Conservation (phyloP, 1,140 invertebrate species). For the Carposina sasakii region DNA sequence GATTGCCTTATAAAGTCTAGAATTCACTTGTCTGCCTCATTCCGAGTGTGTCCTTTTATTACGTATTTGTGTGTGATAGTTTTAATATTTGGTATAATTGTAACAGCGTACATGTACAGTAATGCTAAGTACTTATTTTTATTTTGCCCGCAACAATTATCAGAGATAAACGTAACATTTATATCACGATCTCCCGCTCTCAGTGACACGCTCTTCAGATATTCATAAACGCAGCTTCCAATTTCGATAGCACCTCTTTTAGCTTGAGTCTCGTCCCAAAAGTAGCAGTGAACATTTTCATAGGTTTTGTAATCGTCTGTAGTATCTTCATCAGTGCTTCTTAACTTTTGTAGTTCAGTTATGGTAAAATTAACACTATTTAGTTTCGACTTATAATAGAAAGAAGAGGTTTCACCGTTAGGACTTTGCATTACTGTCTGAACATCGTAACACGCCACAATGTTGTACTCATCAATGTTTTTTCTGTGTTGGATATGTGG, state of each 20-base stretch:
- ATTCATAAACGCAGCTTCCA: slow-evolving; percentile 42
- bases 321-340: background rate
- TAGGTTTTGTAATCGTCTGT: slow-evolving; percentile 37
- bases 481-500: slow-evolving; percentile 30
- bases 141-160: slow-evolving; percentile 60
- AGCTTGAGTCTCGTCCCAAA: slow-evolving; percentile 62
- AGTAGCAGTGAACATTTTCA: slow-evolving; percentile 40
- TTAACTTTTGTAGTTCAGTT: slow-evolving; percentile 18
- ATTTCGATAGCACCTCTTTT: slow-evolving; percentile 60
- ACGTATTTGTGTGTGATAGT: slow-evolving; percentile 53
- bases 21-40: slow-evolving; percentile 40
- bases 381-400: slow-evolving; percentile 61
- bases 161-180: slow-evolving; percentile 46
- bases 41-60: slow-evolving; percentile 51
- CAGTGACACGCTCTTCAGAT: slow-evolving; percentile 26
- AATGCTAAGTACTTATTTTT: slow-evolving; percentile 53
- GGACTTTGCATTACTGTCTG: slow-evolving; percentile 45
- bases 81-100: slow-evolving; percentile 30
- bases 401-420: slow-evolving; percentile 36
- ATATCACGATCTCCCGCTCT: slow-evolving; percentile 21
- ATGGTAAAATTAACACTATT: slow-evolving; percentile 63
- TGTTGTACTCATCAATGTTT: slow-evolving; percentile 18
- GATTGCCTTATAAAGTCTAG: slow-evolving; percentile 3
- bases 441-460: slow-evolving; percentile 40
- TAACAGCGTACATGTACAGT: slow-evolving; percentile 39